A percentile compares a stretch with the other conserved stretches of the same genome.
Conservation (phyloP, 1,140 invertebrate genomes). For the Pristionchus pacificus region DNA sequence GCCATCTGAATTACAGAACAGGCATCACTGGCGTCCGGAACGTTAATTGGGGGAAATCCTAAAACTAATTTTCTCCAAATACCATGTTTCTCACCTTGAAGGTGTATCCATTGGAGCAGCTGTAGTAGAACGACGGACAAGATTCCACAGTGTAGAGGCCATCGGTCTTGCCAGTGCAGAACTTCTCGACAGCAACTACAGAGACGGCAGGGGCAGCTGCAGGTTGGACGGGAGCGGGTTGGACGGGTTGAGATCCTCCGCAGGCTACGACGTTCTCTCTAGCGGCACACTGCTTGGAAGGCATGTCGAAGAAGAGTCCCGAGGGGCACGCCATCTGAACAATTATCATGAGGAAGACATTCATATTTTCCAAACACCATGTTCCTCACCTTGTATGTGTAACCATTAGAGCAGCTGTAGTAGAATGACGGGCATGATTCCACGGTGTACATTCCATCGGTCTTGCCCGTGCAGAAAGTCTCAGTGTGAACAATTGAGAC, state of each 20-base stretch:
- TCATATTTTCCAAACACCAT: too few species aligned
- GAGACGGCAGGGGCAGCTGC: not conserved
- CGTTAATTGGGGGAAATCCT: too few species aligned
- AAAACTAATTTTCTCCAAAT: not conserved
- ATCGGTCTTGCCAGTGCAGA: not conserved
- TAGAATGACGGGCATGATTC: not conserved
- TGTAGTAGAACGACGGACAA: not conserved
- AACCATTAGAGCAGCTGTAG: not conserved
- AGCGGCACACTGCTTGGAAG: not conserved
- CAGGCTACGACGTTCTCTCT: conserved; percentile 9
- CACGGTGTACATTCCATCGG: not conserved
- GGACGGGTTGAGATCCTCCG: not conserved
- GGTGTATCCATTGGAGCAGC: not conserved
- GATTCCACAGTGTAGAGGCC: not conserved
- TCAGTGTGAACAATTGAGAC: not conserved
- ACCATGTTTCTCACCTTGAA: not conserved
- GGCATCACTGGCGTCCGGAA: not conserved
- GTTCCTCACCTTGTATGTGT: not conserved
- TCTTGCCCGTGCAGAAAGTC: not conserved
- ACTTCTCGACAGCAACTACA: not conserved
- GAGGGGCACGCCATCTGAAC: not conserved
- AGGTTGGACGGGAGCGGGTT: not conserved
- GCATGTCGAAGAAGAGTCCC: conserved; percentile 9
- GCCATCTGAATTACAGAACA: not conserved
- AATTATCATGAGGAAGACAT: not conserved